Percentiles rank a stretch among this genome's conserved stretches.
phyloP scores from a whole-genome alignment of 1,140 invertebrate genomes.

The Drosophila kanapiae region DNA sequence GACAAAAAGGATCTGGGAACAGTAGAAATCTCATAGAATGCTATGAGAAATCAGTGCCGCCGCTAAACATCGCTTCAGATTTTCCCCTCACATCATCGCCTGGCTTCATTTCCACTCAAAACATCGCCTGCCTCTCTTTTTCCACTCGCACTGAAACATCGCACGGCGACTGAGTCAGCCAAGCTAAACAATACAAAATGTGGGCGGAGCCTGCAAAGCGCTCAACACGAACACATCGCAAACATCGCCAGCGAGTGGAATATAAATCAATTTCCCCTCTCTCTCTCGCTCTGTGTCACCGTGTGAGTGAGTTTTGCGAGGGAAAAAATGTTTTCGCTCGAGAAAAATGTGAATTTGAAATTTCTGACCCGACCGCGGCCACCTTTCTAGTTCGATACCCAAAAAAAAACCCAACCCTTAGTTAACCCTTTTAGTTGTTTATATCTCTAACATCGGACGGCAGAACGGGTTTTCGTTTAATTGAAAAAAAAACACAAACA shows the following conservation, averaged over 20 bases:
- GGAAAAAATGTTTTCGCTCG: not conserved
- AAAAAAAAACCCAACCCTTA: constrained; percentile 32
- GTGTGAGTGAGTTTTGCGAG: constrained; percentile 29
- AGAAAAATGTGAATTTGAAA: constrained; percentile 15
- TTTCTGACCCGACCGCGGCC: constrained; percentile 32
- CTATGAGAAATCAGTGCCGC: constrained; percentile 31
- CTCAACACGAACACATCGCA: constrained; percentile 46
- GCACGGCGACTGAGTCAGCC: constrained; percentile 14
- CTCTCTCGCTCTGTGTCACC: too few relatives aligned
- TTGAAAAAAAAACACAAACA: not conserved
- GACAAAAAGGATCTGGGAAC: constrained; percentile 1
- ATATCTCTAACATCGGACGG: constrained; percentile 24
- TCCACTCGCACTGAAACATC: constrained; percentile 56
- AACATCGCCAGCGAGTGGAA: constrained; percentile 72
- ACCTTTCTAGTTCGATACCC: constrained; percentile 39
- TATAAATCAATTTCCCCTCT: constrained; percentile 36
- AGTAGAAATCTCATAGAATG: not conserved
- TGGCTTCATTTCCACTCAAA: constrained; percentile 17
- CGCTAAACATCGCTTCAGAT: not conserved
- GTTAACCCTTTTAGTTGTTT: constrained; percentile 35
- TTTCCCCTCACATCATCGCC: constrained; percentile 23
- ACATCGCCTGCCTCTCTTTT: constrained; percentile 18
- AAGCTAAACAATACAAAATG: constrained; percentile 53
- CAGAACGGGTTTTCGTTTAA: constrained; percentile 35
- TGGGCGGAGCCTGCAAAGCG: constrained; percentile 66